Evolutionary conservation across 2,888 invertebrate genomes (phyloP).

Genomic region (Parnassius apollo): DNA sequence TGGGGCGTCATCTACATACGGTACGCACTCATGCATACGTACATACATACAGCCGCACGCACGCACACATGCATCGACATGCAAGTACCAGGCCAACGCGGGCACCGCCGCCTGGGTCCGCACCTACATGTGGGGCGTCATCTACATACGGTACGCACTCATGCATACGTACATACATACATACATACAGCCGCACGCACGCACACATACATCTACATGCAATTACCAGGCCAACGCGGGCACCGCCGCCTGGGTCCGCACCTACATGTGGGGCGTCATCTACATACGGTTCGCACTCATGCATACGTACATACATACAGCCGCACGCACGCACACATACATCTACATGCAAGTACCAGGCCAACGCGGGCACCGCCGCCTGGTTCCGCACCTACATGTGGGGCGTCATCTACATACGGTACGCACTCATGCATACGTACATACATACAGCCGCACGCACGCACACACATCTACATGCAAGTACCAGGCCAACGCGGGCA

Average conservation of each 20-base stretch:
- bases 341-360: slow-evolving; percentile 93
- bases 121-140: no score
- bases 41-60: neutral
- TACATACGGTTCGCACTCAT: no score
- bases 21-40: slow-evolving; percentile 58
- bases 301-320: no score
- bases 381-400: slow-evolving; percentile 99
- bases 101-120: no score
- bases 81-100: no score
- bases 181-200: no score
- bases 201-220: slow-evolving; percentile 60
- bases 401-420: slow-evolving; percentile 99
- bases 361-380: slow-evolving; percentile 98
- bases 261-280: slow-evolving; percentile 97
- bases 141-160: no score
- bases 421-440: slow-evolving; percentile 30
- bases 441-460: neutral
- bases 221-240: slow-evolving; percentile 99
- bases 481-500: no score
- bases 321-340: no score
- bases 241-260: slow-evolving; percentile 99
- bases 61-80: no score
- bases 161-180: slow-evolving; percentile 52
- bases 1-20: slow-evolving; percentile 99
- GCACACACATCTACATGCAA: no score